phyloP scores from a whole-genome alignment of 30 jellyfish, hydroid and myxozoan species.

The Hydractinia symbiolongicarpus region DNA sequence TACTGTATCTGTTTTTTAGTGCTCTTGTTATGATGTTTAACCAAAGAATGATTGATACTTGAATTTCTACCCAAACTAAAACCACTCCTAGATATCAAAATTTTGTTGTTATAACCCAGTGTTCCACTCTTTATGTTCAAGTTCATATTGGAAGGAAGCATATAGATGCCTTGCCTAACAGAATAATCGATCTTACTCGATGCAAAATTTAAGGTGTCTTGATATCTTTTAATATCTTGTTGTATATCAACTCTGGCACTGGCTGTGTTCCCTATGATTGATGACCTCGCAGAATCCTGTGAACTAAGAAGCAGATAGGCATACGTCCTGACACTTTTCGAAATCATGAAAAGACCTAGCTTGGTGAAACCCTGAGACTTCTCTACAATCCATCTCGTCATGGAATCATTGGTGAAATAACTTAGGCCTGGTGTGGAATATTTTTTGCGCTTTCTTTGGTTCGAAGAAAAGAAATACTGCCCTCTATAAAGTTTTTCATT shows the following conservation, averaged over 20 bases:
- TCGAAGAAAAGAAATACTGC: neutral
- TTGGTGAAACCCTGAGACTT: neutral
- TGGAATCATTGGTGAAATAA: neutral
- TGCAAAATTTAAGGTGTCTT: neutral
- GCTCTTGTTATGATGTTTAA: neutral
- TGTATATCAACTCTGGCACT: constrained; percentile 4
- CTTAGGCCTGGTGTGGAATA: neutral
- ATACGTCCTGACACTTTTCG: neutral
- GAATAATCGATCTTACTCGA: neutral
- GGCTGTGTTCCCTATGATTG: neutral
- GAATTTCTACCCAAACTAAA: neutral
- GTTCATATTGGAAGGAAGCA: neutral
- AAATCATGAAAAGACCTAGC: neutral
- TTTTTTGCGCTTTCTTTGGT: constrained; percentile 1
- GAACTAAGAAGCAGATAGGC: neutral
- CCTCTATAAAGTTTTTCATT: neutral
- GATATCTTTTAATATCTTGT: constrained; percentile 1
- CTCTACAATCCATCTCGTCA: constrained; percentile 1
- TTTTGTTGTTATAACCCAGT: neutral
- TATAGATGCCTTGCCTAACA: neutral
- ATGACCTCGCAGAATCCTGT: neutral
- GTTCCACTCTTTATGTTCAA: neutral
- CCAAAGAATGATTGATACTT: neutral
- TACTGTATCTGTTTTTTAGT: neutral
- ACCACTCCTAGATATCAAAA: neutral